These are phyloP conservation scores for Meriones psammophilus DNA, from an alignment of 2,797 vertebrate species.

Conservation along the genomic window DNA sequence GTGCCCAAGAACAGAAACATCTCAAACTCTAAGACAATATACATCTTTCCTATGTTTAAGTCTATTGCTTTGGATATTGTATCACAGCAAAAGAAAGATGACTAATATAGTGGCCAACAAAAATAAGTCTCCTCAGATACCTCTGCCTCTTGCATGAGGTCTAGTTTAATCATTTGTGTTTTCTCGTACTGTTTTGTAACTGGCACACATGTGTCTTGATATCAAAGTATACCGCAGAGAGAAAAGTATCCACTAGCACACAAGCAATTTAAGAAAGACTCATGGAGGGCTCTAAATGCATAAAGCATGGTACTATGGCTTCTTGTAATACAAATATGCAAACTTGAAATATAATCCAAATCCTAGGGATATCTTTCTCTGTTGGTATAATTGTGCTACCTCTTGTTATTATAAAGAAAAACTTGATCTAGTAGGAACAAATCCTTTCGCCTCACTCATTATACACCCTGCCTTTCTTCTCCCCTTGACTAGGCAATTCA, in stretches of 20 bases:
- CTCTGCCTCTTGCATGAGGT: not conserved
- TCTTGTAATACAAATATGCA: not conserved
- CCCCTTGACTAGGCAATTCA: not conserved
- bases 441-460: not conserved
- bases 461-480: not conserved
- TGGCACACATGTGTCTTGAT: not conserved
- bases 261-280: constrained; percentile 45
- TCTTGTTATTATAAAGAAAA: constrained; percentile 40
- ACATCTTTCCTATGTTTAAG: not conserved
- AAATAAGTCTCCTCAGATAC: not conserved
- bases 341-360: constrained; percentile 43
- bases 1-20: not conserved
- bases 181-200: constrained; percentile 15
- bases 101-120: not conserved
- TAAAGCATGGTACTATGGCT: not conserved
- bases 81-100: not conserved
- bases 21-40: not conserved
- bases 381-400: not conserved
- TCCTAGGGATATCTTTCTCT: not conserved
- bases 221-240: not conserved
- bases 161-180: not conserved
- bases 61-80: not conserved
- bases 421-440: constrained; percentile 21
- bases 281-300: not conserved
- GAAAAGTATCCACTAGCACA: not conserved